phyloP scores from a whole-genome alignment of 2,797 vertebrate species.

The Kryptopterus vitreolus region DNA sequence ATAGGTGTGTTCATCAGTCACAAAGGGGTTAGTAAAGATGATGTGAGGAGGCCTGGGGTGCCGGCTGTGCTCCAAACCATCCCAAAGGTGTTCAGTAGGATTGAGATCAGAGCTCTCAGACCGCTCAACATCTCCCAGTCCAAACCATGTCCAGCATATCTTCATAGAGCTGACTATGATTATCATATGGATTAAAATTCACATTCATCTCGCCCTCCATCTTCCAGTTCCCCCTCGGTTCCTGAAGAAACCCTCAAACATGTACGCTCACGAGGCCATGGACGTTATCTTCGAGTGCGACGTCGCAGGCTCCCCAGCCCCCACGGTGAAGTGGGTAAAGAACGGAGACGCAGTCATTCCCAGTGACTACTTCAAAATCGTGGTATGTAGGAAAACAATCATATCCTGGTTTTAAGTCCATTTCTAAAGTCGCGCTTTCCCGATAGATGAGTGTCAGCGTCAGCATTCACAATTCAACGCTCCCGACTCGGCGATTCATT shows the following conservation, averaged over 20 bases:
- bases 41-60: too few relatives aligned
- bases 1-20: too few relatives aligned
- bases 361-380: slow-evolving; percentile 98
- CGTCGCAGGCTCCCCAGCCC: slow-evolving; percentile 85
- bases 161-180: too few relatives aligned
- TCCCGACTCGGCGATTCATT: too few relatives aligned
- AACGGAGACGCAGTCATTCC: slow-evolving; percentile 97
- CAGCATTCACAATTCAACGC: not conserved
- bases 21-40: too few relatives aligned
- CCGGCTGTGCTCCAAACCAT: too few relatives aligned
- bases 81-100: too few relatives aligned
- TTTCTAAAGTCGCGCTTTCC: not conserved
- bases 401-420: not conserved
- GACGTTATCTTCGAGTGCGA: slow-evolving; percentile 96
- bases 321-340: slow-evolving; percentile 96
- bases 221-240: slow-evolving; percentile 84
- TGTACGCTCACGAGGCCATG: slow-evolving; percentile 95
- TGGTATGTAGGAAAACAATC: slow-evolving; percentile 73
- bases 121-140: too few relatives aligned
- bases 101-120: too few relatives aligned
- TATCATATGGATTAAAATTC: not conserved
- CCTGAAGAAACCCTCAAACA: slow-evolving; percentile 82
- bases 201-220: not conserved
- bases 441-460: not conserved
- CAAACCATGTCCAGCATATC: too few relatives aligned